Base-by-base conservation (phyloP, 30 jellyfish, hydroid and myxozoan genomes). In the Chironex yamaguchii region DNA sequence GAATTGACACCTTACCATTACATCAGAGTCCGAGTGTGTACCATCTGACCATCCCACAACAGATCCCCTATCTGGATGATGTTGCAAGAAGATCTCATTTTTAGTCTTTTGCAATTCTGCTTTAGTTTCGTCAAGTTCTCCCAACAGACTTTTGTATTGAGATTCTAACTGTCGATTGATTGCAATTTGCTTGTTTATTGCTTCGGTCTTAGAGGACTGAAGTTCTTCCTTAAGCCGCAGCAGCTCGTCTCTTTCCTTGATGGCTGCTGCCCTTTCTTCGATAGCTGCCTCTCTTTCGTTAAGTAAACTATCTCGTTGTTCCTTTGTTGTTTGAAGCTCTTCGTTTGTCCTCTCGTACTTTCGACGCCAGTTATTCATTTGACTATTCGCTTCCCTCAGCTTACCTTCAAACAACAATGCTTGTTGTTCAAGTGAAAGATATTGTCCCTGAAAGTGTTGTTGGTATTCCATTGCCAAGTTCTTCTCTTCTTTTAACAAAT, bases 221-320 rank as follows among this genome's bases (percentile, higher is more conserved):
- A 93, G 63, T 31, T 87, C 97, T 28, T 82, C 82, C 49, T 88
- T 87, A 62, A 73, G 51, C 48, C 86, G 74, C 73, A 76, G 27
- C 2, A 91, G 93, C 25, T 93, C 97, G 30, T 87, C 96, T 14
- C 92, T 83, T 62, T 93, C 98, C 23, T 80, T 69, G 66, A 35
- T 23, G 28, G 81, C 84, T 4, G 35, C 33, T 36, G 75, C 84
- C 0, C 98, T 84, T 52, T 93, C 97, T 26, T 52, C 69, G 1
- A 93, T 53, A 29, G 96, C 92, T 24, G 63, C 71, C 62, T 93
- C 96, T 13, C 97, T 76, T 48, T 93, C 98, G 27, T 62, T 79
- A 34, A 87, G 53, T 31, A 82, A 32, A 51, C 30, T 73, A 29
- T 71, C 87, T 32, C 90, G 36, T 49, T 93, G 96, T 74, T 88